A percentile compares a stretch with the other conserved stretches of the same genome.
These are phyloP conservation scores for Lapara coniferarum DNA, from an alignment of 2,888 invertebrate species.

Conservation along the genomic window DNA sequence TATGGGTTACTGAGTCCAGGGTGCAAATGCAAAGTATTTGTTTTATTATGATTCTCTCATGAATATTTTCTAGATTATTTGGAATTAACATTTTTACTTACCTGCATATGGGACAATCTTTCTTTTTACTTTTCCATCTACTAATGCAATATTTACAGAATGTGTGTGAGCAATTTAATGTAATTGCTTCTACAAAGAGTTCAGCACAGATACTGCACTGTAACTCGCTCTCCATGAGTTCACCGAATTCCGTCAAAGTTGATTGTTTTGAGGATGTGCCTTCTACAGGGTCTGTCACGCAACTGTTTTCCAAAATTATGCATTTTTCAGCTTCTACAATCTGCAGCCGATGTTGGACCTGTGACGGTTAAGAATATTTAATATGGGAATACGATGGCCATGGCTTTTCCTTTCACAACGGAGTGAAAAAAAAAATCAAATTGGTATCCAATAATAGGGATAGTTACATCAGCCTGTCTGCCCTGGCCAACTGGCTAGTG, in stretches of 20 bases:
- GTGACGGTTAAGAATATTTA: slow-evolving; percentile 24
- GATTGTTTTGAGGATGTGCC: slow-evolving; percentile 54
- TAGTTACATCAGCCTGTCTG: too few relatives aligned
- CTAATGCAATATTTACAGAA: slow-evolving; percentile 89
- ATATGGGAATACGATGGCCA: too few relatives aligned
- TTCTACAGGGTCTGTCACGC: slow-evolving; percentile 36
- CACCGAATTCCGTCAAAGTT: slow-evolving; percentile 69
- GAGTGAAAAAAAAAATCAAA: too few relatives aligned
- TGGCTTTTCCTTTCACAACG: too few relatives aligned
- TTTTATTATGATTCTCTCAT: too few relatives aligned
- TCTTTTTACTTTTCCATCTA: slow-evolving; percentile 87
- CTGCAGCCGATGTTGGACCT: slow-evolving; percentile 63
- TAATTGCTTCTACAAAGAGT: slow-evolving; percentile 87
- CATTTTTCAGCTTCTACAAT: slow-evolving; percentile 64
- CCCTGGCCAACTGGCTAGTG: too few relatives aligned
- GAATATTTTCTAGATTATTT: too few relatives aligned
- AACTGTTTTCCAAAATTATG: slow-evolving; percentile 54
- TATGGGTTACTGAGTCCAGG: too few relatives aligned
- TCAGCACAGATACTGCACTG: slow-evolving; percentile 91
- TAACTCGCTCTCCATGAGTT: slow-evolving; percentile 87
- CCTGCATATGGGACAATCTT: slow-evolving; percentile 89
- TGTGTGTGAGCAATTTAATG: slow-evolving; percentile 89
- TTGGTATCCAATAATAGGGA: too few relatives aligned
- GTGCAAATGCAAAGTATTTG: too few relatives aligned
- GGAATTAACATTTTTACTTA: slow-evolving; percentile 34